A percentile compares a stretch with the other conserved stretches of the same genome.
Evolutionary conservation across 2,888 invertebrate species (phyloP).

Genomic region (Microplitis manilae): DNA sequence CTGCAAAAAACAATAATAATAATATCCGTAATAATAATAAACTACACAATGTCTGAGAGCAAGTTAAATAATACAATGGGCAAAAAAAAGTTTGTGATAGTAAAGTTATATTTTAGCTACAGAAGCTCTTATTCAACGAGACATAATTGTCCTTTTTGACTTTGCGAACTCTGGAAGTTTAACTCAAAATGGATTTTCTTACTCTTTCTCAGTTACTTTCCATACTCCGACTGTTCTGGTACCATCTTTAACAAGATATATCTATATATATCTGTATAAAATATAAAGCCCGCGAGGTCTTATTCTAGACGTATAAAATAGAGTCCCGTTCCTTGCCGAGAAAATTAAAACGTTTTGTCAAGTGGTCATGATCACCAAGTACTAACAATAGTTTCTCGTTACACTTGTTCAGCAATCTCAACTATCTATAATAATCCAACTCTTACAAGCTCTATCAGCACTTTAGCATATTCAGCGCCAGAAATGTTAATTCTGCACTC

Average conservation of each 20-base stretch:
- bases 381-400: background rate
- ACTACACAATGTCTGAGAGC: background rate
- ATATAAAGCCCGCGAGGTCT: background rate
- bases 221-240: background rate
- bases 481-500: slow-evolving; percentile 53
- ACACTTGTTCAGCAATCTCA: background rate
- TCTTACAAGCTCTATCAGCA: background rate
- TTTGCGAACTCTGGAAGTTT: slow-evolving; percentile 7
- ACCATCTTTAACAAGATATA: background rate
- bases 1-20: background rate
- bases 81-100: slow-evolving; percentile 2
- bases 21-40: slow-evolving; percentile 4
- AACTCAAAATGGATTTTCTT: background rate
- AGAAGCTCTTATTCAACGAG: slow-evolving; percentile 27
- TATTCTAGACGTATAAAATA: background rate
- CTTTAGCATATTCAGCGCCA: background rate
- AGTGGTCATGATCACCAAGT: background rate
- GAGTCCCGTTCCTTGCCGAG: background rate
- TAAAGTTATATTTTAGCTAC: slow-evolving; percentile 19
- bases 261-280: background rate
- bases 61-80: slow-evolving; percentile 17
- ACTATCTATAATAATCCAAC: background rate
- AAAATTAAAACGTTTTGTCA: background rate
- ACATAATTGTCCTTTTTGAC: slow-evolving; percentile 22
- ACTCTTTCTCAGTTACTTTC: background rate